Conservation (phyloP, 2,113 vertebrate genomes). For the Corvus hawaiiensis region DNA sequence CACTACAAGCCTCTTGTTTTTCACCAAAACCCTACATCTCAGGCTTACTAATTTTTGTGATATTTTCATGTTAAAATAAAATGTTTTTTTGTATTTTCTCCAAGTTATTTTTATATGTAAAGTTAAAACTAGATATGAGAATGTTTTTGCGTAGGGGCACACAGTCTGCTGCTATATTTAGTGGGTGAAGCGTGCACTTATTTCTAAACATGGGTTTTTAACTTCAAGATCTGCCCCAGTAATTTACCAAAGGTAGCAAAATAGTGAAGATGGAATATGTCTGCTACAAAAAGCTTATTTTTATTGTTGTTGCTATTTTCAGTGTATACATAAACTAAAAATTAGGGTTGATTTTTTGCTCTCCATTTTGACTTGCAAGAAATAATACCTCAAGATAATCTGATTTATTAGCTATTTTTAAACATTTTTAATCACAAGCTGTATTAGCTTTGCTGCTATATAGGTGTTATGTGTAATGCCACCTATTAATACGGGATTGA, state of each 20-base stretch:
- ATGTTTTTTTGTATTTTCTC: conserved; percentile 96
- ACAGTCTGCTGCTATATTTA: conserved; percentile 88
- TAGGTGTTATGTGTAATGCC: conserved; percentile 94
- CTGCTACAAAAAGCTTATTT: conserved; percentile 88
- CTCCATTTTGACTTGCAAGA: conserved; percentile 92
- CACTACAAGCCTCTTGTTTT: conserved; percentile 97
- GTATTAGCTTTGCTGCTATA: conserved; percentile 99
- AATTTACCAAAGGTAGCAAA: conserved; percentile 98
- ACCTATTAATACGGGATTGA: conserved; percentile 89
- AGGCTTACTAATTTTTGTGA: conserved; percentile 98
- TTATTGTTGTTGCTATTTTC: conserved; percentile 86
- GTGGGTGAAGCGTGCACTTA: conserved; percentile 92
- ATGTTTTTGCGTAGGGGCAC: conserved; percentile 92
- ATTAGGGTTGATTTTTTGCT: conserved; percentile 86
- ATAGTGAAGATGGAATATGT: conserved; percentile 88
- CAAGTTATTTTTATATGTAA: conserved; percentile 99
- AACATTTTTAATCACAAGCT: conserved; percentile 94
- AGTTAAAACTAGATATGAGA: conserved; percentile 94
- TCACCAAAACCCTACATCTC: conserved; percentile 98
- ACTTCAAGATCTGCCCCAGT: conserved; percentile 88
- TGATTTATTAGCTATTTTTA: conserved; percentile 94
- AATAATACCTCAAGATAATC: conserved; percentile 97
- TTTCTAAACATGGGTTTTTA: conserved; percentile 92
- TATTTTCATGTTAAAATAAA: conserved; percentile 97
- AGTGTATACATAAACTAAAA: conserved; percentile 87